Percentiles rank a stretch among this genome's conserved stretches.
These are phyloP conservation scores for Acropternis orthonyx DNA, from an alignment of 2,797 vertebrate species.

Conservation along the genomic window DNA sequence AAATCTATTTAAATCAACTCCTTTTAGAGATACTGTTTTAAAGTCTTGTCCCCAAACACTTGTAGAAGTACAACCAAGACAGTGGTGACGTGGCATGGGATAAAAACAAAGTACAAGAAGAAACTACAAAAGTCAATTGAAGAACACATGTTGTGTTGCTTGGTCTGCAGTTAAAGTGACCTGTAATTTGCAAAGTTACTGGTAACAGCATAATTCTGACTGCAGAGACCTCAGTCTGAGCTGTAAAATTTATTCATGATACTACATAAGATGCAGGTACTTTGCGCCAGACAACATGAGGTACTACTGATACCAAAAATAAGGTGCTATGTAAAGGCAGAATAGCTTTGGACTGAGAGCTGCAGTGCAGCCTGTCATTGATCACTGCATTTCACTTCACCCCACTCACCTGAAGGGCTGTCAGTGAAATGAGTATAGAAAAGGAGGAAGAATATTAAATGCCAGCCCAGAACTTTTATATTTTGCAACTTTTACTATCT, in stretches of 20 bases:
- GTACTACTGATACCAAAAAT: neutral
- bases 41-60: neutral
- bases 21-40: neutral
- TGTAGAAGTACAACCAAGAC: neutral
- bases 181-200: neutral
- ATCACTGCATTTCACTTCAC: neutral
- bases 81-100: neutral
- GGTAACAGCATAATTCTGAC: neutral
- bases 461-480: neutral
- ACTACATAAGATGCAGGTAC: neutral
- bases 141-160: neutral
- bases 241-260: neutral
- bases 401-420: neutral
- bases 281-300: neutral
- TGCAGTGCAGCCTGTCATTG: neutral
- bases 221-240: neutral
- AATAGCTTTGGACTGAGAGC: neutral
- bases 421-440: fast-evolving
- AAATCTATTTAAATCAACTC: neutral
- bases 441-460: neutral
- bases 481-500: neutral
- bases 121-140: neutral
- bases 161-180: neutral
- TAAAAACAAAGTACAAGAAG: neutral
- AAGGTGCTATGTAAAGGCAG: neutral